phyloP scores from a whole-genome alignment of 1,140 invertebrate species.

The Sitobion miscanthi region DNA sequence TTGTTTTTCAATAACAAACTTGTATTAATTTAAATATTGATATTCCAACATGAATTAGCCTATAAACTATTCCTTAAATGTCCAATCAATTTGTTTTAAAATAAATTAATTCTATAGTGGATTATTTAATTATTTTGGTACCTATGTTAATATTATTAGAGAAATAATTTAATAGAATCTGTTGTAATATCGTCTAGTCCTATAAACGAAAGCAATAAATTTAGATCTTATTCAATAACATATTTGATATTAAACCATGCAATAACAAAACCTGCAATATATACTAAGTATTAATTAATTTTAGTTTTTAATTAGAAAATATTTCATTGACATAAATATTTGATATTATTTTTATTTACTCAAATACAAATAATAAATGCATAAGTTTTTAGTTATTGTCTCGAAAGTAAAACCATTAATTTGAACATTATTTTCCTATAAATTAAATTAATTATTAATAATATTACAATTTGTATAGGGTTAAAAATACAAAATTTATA shows the following conservation, averaged over 20 bases:
- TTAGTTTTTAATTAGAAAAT: not conserved
- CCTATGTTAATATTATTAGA: not conserved
- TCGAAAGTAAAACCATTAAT: not conserved
- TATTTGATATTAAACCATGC: not conserved
- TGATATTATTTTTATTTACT: not conserved
- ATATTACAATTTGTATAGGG: not conserved
- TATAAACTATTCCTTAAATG: not conserved
- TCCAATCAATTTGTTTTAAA: not conserved
- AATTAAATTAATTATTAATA: not conserved
- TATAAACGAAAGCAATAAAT: slow-evolving; percentile 18
- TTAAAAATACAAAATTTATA: not conserved
- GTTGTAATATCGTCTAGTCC: slow-evolving; percentile 21
- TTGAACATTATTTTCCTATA: not conserved
- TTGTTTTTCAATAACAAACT: not conserved
- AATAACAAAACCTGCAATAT: not conserved
- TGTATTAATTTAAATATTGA: not conserved
- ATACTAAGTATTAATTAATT: not conserved
- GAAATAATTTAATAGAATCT: not conserved
- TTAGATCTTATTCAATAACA: not conserved
- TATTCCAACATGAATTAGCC: not conserved
- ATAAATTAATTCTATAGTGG: not conserved
- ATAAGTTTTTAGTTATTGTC: not conserved
- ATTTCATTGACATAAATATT: not conserved
- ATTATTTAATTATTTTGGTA: slow-evolving; percentile 1
- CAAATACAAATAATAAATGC: not conserved